A percentile compares a stretch with the other conserved stretches of the same genome.
Conservation (phyloP, 35 echinoderm and acorn worm genomes). For the Holothuria glaberrima region DNA sequence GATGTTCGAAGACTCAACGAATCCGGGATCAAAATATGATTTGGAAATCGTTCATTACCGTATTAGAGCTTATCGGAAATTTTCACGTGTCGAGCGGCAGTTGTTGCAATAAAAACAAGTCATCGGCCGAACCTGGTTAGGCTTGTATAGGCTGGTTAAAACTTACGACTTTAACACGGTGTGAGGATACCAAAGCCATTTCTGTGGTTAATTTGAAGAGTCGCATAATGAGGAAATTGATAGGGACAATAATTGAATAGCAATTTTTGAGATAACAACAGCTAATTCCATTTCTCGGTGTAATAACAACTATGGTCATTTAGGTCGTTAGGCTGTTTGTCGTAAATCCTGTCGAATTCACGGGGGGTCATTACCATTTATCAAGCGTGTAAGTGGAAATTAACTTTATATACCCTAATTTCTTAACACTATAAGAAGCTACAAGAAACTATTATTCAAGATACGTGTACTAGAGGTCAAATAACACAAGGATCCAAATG, state of each 20-base stretch:
- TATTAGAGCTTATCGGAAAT: slow-evolving; percentile 61
- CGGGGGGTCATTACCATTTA: too few relatives aligned
- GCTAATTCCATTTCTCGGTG: background rate
- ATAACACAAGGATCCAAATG: too few relatives aligned
- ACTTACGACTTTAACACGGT: background rate
- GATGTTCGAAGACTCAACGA: slow-evolving; percentile 59
- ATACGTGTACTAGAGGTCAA: too few relatives aligned
- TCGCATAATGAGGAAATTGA: slow-evolving; percentile 28
- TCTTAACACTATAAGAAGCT: too few relatives aligned
- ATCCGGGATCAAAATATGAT: slow-evolving; percentile 49
- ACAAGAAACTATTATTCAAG: too few relatives aligned
- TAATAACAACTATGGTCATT: background rate
- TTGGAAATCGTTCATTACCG: slow-evolving; percentile 65
- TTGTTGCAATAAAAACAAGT: slow-evolving; percentile 61
- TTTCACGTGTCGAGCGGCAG: slow-evolving; percentile 56
- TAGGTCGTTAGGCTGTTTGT: too few relatives aligned
- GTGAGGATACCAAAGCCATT: background rate
- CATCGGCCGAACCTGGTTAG: slow-evolving; percentile 10
- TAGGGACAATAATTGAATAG: slow-evolving; percentile 53
- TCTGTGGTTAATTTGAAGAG: slow-evolving; percentile 36
- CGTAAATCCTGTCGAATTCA: too few relatives aligned
- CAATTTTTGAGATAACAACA: slow-evolving; percentile 32
- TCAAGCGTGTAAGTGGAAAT: too few relatives aligned
- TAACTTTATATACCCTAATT: too few relatives aligned
- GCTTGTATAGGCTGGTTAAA: background rate